Evolutionary conservation across 2,888 invertebrate genomes (phyloP).

Genomic region (Eupithecia tripunctaria): DNA sequence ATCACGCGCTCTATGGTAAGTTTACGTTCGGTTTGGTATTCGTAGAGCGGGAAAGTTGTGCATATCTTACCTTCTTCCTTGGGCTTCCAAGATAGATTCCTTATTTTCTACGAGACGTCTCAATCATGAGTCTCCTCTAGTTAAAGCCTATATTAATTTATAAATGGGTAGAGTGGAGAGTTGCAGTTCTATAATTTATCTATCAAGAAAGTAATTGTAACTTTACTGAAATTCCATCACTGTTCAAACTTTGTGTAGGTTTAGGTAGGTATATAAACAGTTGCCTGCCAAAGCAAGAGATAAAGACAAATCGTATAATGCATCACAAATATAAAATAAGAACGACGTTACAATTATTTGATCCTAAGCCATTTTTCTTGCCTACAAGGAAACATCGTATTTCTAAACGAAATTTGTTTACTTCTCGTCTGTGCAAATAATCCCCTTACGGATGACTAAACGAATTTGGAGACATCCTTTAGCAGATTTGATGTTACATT

Average conservation of each 20-base stretch:
- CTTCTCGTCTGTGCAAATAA: conserved; percentile 12
- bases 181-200: neutral
- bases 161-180: neutral
- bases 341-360: neutral
- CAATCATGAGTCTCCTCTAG: neutral
- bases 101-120: neutral
- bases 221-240: neutral
- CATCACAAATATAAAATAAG: neutral
- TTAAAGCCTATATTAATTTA: neutral
- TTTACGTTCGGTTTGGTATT: neutral
- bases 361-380: conserved; percentile 6
- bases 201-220: neutral
- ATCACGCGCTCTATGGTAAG: conserved; percentile 86
- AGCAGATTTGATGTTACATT: conserved; percentile 12
- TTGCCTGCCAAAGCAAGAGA: neutral
- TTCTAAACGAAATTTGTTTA: conserved; percentile 14
- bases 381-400: conserved; percentile 8
- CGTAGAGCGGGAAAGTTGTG: neutral
- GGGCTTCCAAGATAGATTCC: neutral
- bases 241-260: neutral
- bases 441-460: conserved; percentile 11
- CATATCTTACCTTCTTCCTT: neutral
- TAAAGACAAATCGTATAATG: neutral
- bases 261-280: neutral
- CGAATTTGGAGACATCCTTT: conserved; percentile 12